Base-by-base conservation (phyloP, 2,797 vertebrate genomes). In the Margarornis squamiger region DNA sequence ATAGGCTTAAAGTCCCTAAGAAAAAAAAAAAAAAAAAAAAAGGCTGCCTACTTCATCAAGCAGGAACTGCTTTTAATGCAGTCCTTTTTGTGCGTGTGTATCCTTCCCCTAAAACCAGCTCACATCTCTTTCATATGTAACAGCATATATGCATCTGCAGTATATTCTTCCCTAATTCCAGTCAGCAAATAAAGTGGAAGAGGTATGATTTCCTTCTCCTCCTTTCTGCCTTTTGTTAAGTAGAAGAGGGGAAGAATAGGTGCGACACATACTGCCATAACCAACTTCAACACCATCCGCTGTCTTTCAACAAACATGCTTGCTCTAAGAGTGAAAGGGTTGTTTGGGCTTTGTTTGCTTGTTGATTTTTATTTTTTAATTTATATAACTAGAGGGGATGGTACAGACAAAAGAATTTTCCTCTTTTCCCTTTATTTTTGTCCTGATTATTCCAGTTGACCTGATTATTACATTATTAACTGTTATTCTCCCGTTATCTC, bases 1-100 rank as follows among this genome's bases (percentile, higher is more conserved):
- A 93, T 57, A 85, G 74, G 87, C 86, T 94, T 94, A 83, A 93
- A 91, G 51, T 92, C 88, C 54, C 76, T 43, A 43, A 51, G 58
- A 52, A 84, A 65, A 90, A 85, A 88, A 82, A 51, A 85, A 88
- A 82, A 51, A 52, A 54, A 32, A 52, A 55, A 57, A 41, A 22
- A 11, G 29, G 57, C 78, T 92, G 88, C 52, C 84, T 75, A 52
- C 61, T 82, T 90, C 39, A 70, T 55, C 58, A 70, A 29, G 87
- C 21, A 89, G 36, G 20, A 92, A n/a, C 66, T 27, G 26, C 83
- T 83, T 93, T 76, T 68, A 59, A 9, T 16, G 38, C 1, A 2
- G 27, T 62, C 24, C 15, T 21, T 32, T 41, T 46, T 39, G 5
- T 23, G n/a, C 18, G 13, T 45, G 14, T 39, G 45, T 34, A 29